Evolutionary conservation across 2,797 vertebrate genomes (phyloP), one percentile per base, ranked within the genome.

Genomic region (Enteromius radiatus): DNA sequence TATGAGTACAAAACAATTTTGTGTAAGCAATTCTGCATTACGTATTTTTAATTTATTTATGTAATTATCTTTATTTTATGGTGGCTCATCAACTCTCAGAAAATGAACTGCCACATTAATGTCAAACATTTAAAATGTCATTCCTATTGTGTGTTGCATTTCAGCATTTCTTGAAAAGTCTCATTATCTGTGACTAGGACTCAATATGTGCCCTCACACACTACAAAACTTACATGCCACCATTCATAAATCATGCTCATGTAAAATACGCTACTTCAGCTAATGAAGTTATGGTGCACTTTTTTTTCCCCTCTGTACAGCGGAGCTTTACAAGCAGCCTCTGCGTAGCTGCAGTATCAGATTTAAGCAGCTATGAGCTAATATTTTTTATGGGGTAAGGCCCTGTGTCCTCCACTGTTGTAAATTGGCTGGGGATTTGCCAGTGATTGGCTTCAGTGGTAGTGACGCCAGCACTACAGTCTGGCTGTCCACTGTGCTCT

Each of bases 321-420:
- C 68, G 77, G 75, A 67, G 78, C 70, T 88, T 91, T 87, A 89
- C 85, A 86, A 88, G 86, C 79, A 56, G 68, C 21, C 78, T 67
- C 76, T 87, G 71, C 68, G 56, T 75, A 52, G 47, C 83, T 63
- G 78, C 31, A 84, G 88, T 89, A 87, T 89, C 87, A 80, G 83
- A 89, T 88, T 89, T 88, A 87, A 87, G 84, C 86, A 84, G 88
- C 78, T 81, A 90, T 88, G 86, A 89, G 74, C 88, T 88, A 83
- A 89, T 84, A 82, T 85, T 86, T 84, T 76, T 86, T 86, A 87
- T 84, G 79, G 80, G 82, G 68, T 85, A 85, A 85, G 54, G 75
- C 63, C 59, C 54, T 52, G 36, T 61, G 67, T 64, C 21, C 23
- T 69, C 26, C 36, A 41, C 59, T 63, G 80, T 85, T 82, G 76